Evolutionary conservation across 1,140 invertebrate species (phyloP), one percentile per base, ranked within the genome.

Genomic region (Sinella curviseta): DNA sequence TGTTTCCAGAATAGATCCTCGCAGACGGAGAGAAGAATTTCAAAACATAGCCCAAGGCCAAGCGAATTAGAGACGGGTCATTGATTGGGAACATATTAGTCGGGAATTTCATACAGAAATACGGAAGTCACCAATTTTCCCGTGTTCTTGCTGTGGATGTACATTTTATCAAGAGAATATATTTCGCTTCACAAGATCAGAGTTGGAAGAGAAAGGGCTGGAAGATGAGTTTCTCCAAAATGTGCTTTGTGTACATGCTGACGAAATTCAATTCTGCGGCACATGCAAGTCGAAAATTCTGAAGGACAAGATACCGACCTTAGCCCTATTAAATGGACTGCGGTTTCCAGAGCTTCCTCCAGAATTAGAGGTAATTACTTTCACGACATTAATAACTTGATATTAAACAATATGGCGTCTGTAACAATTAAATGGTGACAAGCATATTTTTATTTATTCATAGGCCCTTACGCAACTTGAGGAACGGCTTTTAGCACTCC

Each of bases 131-230:
- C 79, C 79, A 34, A 57, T 39, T 1, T 60, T 4, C n/a, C n/a
- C 74, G 24, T 80, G 79, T 35, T 70, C 79, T 0, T 78, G 70
- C 35, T 81, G 77, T 77, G 78, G 78, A 35, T 39, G 65, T 3
- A 30, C 77, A 2, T 78, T 36, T 30, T 82, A 67, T 48, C 4
- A 48, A 48, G 20, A 48, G 39, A 48, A 26, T 48, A 31, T 36
- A 60, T 31, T 78, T 28, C 0, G 24, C 31, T 34, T 30, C 30
- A 30, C 4, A 14, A 26, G 60, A 14, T 4, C 4, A 26, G 30
- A 26, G 24, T 26, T 67, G 60, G 14, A 30, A 26, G 14, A 4
- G 14, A 4, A 30, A 12, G 60, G 60, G 60, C 30, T 24, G 14
- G 24, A 24, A 67, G 60, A 67, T 8, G 39, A 48, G 39, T 12